A percentile compares a stretch with the other conserved stretches of the same genome.
Evolutionary conservation across 2,113 vertebrate genomes (phyloP).

Genomic region (Emydocephalus ijimae): DNA sequence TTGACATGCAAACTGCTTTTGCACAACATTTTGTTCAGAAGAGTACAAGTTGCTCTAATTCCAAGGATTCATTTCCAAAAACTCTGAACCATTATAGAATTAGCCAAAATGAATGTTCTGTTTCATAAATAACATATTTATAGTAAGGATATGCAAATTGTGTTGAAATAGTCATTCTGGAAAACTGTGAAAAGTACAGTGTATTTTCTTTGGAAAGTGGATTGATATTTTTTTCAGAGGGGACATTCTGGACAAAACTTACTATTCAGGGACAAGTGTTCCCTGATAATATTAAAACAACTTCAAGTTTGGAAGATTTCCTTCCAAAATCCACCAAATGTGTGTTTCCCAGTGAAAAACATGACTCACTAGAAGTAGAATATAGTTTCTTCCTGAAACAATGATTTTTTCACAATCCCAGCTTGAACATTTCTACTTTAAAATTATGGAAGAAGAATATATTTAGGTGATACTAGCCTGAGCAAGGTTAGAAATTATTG

Average conservation of each 20-base stretch:
- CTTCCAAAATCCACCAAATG: neutral
- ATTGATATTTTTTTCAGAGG: neutral
- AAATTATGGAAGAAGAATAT: neutral
- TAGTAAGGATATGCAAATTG: neutral
- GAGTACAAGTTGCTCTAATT: neutral
- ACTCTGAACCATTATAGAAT: neutral
- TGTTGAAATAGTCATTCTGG: neutral
- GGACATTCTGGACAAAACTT: neutral
- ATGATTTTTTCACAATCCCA: neutral
- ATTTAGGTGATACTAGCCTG: too few species aligned
- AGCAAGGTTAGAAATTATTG: neutral
- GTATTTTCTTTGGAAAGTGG: neutral
- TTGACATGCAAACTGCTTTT: neutral
- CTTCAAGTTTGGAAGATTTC: neutral
- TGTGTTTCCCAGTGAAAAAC: neutral
- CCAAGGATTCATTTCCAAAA: neutral
- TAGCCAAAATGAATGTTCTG: neutral
- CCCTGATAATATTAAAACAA: neutral
- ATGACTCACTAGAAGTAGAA: neutral
- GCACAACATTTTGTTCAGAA: neutral
- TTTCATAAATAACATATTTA: neutral
- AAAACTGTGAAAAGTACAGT: neutral
- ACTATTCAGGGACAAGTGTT: neutral
- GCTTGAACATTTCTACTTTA: neutral
- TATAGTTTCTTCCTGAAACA: neutral